A percentile compares a stretch with the other conserved stretches of the same genome.
Evolutionary conservation across 2,797 vertebrate genomes (phyloP).

Genomic region (Pangasius mekongensis): DNA sequence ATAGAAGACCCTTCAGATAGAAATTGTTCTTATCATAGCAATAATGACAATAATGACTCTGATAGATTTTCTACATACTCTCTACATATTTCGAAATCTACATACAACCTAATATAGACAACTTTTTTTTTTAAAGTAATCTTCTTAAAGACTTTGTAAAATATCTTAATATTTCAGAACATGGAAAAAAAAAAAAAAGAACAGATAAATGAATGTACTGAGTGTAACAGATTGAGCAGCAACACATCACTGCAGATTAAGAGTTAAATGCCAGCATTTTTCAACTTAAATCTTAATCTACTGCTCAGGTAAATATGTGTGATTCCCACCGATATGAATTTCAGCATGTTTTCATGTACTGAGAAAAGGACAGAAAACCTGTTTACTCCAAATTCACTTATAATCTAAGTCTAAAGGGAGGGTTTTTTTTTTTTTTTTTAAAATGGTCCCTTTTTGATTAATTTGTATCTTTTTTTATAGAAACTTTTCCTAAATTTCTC

Average conservation of each 20-base stretch:
- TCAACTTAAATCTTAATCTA: not conserved
- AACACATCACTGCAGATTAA: conserved; percentile 35
- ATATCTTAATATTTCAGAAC: conserved; percentile 39
- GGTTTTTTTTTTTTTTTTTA: not conserved
- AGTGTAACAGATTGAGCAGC: conserved; percentile 16
- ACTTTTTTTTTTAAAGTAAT: conserved; percentile 64
- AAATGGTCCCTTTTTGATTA: not conserved
- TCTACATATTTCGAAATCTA: conserved; percentile 69
- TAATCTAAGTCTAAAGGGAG: not conserved
- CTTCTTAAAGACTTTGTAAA: conserved; percentile 64
- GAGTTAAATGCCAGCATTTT: not conserved
- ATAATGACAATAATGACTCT: conserved; percentile 72
- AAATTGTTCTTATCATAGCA: conserved; percentile 68
- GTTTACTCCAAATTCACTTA: not conserved
- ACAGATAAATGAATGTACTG: not conserved
- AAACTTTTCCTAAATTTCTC: not conserved
- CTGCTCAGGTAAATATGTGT: not conserved
- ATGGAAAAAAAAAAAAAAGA: conserved; percentile 18
- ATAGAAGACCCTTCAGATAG: conserved; percentile 45
- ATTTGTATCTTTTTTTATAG: not conserved
- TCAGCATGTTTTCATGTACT: too few relatives aligned
- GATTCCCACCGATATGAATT: not conserved
- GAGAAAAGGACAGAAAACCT: not conserved
- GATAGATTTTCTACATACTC: conserved; percentile 66
- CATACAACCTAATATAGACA: conserved; percentile 71